Conservation (phyloP, 2,797 vertebrate genomes). For the Monodelphis domestica region DNA sequence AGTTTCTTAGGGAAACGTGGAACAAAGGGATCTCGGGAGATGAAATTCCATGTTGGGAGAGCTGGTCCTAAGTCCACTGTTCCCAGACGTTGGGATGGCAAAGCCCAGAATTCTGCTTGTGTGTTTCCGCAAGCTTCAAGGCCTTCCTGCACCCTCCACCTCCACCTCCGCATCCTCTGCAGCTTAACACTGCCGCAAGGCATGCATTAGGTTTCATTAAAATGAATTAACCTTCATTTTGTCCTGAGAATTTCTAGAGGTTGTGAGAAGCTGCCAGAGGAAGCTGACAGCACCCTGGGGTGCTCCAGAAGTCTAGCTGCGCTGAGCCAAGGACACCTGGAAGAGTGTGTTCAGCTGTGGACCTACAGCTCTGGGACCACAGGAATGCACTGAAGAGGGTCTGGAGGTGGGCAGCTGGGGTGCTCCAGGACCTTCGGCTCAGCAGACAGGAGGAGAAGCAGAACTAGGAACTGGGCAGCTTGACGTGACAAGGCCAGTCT, state of each 20-base stretch:
- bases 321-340: not conserved
- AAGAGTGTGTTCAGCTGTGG: not conserved
- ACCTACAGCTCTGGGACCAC: not conserved
- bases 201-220: not conserved
- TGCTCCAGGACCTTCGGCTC: not conserved
- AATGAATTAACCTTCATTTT: not conserved
- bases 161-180: not conserved
- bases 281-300: not conserved
- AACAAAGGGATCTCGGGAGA: not conserved
- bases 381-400: not conserved
- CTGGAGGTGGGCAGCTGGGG: not conserved
- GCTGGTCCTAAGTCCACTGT: not conserved
- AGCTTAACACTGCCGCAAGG: not conserved
- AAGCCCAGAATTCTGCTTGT: not conserved
- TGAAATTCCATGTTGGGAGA: not conserved
- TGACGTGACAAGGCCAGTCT: not conserved
- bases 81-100: not conserved
- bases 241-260: not conserved
- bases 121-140: not conserved
- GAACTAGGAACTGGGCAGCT: not conserved
- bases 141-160: not conserved
- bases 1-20: not conserved
- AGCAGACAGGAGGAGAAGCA: not conserved
- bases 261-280: not conserved
- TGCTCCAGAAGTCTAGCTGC: not conserved